phyloP scores from a whole-genome alignment of 1,140 invertebrate genomes.

The Sminthurides bifidus region DNA sequence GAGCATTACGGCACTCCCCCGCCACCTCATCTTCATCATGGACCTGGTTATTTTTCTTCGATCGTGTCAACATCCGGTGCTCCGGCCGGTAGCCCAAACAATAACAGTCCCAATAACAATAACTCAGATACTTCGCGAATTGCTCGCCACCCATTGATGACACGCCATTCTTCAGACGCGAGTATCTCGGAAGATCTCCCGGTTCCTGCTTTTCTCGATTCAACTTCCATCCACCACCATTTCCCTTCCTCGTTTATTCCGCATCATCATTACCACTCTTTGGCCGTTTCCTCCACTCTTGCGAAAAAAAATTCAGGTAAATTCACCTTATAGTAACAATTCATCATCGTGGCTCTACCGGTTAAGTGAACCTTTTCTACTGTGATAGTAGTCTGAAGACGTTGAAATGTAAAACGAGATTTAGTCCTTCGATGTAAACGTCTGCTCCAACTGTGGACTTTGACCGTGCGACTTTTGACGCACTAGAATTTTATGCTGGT shows the following conservation, averaged over 20 bases:
- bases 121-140: not conserved
- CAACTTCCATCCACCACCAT: slow-evolving; percentile 15
- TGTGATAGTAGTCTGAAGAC: not conserved
- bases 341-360: not conserved
- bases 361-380: not conserved
- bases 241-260: slow-evolving; percentile 19
- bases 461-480: no score
- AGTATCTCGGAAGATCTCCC: slow-evolving; percentile 13
- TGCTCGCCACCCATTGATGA: not conserved
- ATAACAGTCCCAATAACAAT: not conserved
- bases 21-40: slow-evolving; percentile 15
- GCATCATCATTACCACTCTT: slow-evolving; percentile 17
- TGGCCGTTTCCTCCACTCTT: slow-evolving; percentile 1
- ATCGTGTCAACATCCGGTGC: slow-evolving; percentile 1
- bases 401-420: not conserved
- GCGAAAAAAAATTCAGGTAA: not conserved
- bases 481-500: no score
- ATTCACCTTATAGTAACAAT: no score
- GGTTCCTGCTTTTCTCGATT: slow-evolving; percentile 18
- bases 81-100: not conserved
- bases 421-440: no score
- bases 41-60: slow-evolving; percentile 8
- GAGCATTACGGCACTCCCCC: slow-evolving; percentile 6
- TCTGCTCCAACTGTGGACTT: no score
- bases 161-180: slow-evolving; percentile 2